Conservation (phyloP, 2,888 invertebrate species). For the Entomobrya multifasciata region DNA sequence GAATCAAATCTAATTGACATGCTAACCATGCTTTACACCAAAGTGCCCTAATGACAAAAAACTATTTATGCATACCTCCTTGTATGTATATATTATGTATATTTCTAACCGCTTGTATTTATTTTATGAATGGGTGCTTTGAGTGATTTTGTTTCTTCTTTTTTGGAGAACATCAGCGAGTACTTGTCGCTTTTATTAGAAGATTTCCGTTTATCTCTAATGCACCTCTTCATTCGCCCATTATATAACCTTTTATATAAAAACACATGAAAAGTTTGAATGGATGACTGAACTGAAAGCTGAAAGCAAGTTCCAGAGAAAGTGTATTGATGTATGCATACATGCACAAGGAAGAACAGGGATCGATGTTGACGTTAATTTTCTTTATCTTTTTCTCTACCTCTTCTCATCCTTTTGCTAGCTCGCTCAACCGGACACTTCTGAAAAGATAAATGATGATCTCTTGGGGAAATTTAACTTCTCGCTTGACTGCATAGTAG, state of each 20-base stretch:
- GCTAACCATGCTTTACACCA: no score
- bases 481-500: conserved; percentile 32
- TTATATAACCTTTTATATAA: no score
- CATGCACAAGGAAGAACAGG: conserved; percentile 41
- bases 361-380: conserved; percentile 74
- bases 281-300: conserved; percentile 46
- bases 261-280: conserved; percentile 44
- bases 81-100: not conserved
- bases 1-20: no score
- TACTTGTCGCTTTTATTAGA: not conserved
- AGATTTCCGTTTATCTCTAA: conserved; percentile 39
- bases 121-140: not conserved
- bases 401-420: no score
- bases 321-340: conserved; percentile 51
- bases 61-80: no score
- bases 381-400: conserved; percentile 68
- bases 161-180: not conserved
- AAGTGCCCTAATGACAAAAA: not conserved
- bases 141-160: not conserved
- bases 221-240: no score
- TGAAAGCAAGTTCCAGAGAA: conserved; percentile 48
- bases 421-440: conserved; percentile 43
- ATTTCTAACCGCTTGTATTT: not conserved
- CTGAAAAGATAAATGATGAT: conserved; percentile 56
- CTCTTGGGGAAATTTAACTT: conserved; percentile 48